Base-by-base conservation (phyloP, 2,888 invertebrate genomes). In the Heteromurus nitidus region DNA sequence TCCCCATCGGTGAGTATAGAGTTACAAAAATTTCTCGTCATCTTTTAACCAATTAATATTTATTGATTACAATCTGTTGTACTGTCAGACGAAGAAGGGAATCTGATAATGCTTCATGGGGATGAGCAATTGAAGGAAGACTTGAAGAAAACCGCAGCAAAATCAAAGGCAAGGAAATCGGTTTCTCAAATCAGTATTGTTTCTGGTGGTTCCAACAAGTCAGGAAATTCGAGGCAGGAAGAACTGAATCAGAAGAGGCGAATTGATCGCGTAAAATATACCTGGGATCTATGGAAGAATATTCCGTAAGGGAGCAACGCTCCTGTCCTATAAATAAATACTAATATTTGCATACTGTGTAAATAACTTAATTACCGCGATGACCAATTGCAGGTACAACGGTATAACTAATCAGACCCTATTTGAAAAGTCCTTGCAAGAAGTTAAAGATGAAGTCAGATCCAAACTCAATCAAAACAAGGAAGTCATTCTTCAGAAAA, bases 221-320 rank as follows among this genome's bases (percentile, higher is more conserved):
- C 77, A 0, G 20, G n/a, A 7, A 58, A 70, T 13, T 31, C 26
- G 7, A 47, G 67, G n/a, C 65, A 20, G n/a, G 82, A 77, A 50
- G 77, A 58, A 30, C 60, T 20, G 31, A 70, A 20, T 28, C 55
- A 65, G 13, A 65, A 74, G 26, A 72, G 64, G 55, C 50, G 70
- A 18, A 77, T 77, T 26, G 74, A 82, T 20, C 31, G 82, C 11
- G 16, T 85, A 3, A 82, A 80, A 13, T 85, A 85, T 50, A 85
- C 83, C 3, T 80, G 82, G 75, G 79, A 75, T n/a, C 30, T 85
- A 24, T 85, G 85, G 85, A 73, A 84, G 60, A 70, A 62, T 47
- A 65, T 82, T 50, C 85, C 85, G 83, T 85, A 53, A 76, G 82
- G 5, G 36, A n/a, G n/a, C n/a, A n/a, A n/a, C n/a, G n/a, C n/a